Evolutionary conservation across 2,888 invertebrate genomes (phyloP).

Genomic region (Caenorhabditis wallacei): DNA sequence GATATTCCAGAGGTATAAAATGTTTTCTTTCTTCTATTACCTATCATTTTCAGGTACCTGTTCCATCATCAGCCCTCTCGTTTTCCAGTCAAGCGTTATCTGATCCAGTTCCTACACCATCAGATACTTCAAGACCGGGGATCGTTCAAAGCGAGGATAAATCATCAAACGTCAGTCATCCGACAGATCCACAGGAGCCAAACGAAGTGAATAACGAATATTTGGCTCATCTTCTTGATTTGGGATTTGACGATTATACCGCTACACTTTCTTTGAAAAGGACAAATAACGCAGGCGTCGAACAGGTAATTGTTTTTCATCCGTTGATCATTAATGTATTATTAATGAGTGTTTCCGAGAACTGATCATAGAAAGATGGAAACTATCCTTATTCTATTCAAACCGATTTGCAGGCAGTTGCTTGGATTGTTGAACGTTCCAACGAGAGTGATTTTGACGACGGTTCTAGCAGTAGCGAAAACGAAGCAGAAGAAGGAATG

Average conservation of each 20-base stretch:
- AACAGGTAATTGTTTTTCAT: constrained; percentile 63
- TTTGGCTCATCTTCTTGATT: constrained; percentile 71
- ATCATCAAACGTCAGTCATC: constrained; percentile 43
- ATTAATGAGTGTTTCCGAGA: no score
- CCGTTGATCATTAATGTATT: background rate
- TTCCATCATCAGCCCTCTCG: constrained; percentile 51
- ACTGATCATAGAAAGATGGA: background rate
- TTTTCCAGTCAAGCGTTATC: constrained; percentile 53
- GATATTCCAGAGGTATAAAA: constrained; percentile 63
- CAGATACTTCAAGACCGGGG: constrained; percentile 24
- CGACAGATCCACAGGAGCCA: constrained; percentile 62
- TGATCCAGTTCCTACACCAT: constrained; percentile 40
- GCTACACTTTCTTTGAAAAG: constrained; percentile 73
- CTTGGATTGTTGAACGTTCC: constrained; percentile 77
- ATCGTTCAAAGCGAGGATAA: constrained; percentile 13
- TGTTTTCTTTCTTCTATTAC: background rate
- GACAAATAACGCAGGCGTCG: constrained; percentile 73
- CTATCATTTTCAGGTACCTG: constrained; percentile 19
- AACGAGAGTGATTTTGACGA: constrained; percentile 76
- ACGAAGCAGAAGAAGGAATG: constrained; percentile 68
- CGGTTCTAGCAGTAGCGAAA: constrained; percentile 64
- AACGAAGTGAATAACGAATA: constrained; percentile 66
- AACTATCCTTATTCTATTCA: background rate
- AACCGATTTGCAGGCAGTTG: constrained; percentile 61
- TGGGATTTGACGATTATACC: constrained; percentile 76